phyloP scores from a whole-genome alignment of 37 sponge, comb jelly and placozoan species.

The Diacarnus erythraeanus region DNA sequence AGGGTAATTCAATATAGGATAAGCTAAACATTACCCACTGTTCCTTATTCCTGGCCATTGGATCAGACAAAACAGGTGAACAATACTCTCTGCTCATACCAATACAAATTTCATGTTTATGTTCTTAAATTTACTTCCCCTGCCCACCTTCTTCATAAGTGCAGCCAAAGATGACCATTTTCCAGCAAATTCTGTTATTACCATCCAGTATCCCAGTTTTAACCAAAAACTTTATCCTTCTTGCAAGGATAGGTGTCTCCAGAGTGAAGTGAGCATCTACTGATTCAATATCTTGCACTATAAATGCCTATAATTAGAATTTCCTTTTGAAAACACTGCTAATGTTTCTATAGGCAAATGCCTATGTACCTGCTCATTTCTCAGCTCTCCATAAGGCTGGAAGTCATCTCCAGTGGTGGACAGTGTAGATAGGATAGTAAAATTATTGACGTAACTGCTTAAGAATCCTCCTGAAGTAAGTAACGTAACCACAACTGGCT shows the following conservation, averaged over 20 bases:
- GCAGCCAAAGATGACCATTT: constrained; percentile 20
- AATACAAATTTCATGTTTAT: no score
- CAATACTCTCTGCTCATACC: no score
- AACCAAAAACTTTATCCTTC: constrained; percentile 11
- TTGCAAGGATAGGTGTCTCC: constrained; percentile 17
- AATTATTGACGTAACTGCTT: constrained; percentile 20
- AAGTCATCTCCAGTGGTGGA: constrained; percentile 5
- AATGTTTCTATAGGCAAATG: background rate
- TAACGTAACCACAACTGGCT: constrained; percentile 22
- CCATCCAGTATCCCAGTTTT: background rate
- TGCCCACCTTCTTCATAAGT: constrained; percentile 14
- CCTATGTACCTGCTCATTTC: constrained; percentile 10
- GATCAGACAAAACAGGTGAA: no score
- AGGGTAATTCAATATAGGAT: no score
- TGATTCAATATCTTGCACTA: background rate
- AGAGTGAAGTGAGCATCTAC: constrained; percentile 17
- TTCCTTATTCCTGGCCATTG: no score
- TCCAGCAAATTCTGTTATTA: constrained; percentile 20
- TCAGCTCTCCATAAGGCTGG: constrained; percentile 24
- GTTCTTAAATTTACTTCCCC: background rate
- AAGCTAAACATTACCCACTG: no score
- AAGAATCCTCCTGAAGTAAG: constrained; percentile 9
- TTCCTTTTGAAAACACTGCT: background rate
- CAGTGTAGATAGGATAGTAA: constrained; percentile 11
- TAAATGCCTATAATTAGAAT: background rate